These are phyloP conservation scores for Macrosoma leucophasiata DNA, from an alignment of 2,888 invertebrate genomes.

Conservation along the genomic window DNA sequence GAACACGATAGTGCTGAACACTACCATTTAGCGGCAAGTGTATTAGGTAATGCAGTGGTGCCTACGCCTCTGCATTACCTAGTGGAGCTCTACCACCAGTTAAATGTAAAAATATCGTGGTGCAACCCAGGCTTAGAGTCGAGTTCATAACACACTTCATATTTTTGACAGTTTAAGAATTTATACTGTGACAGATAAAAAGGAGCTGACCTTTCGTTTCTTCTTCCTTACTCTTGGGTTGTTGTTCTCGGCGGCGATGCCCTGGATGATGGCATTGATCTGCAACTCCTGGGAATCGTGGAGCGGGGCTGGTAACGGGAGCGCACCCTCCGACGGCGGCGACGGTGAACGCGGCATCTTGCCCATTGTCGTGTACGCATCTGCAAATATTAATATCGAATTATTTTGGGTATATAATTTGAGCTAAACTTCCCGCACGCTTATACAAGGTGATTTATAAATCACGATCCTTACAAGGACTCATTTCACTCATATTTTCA, in stretches of 20 bases:
- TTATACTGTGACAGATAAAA: not conserved
- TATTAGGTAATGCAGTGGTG: too few species aligned
- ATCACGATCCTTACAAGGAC: too few species aligned
- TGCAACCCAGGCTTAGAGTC: too few species aligned
- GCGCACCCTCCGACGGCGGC: conserved; percentile 36
- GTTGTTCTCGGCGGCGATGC: conserved; percentile 61
- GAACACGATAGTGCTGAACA: too few species aligned
- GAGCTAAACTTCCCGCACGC: too few species aligned
- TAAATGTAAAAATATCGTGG: too few species aligned
- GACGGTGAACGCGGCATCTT: conserved; percentile 59
- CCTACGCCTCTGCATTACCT: too few species aligned
- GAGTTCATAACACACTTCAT: conserved; percentile 2
- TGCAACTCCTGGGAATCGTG: conserved; percentile 64
- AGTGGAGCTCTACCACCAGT: too few species aligned
- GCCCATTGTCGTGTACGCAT: conserved; percentile 68
- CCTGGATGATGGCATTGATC: conserved; percentile 68
- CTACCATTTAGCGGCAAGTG: too few species aligned
- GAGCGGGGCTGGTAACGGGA: conserved; percentile 23
- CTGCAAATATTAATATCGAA: conserved; percentile 33
- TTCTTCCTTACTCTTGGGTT: conserved; percentile 40
- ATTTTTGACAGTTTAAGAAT: conserved; percentile 1
- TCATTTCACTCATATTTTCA: too few species aligned
- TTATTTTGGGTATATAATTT: too few species aligned
- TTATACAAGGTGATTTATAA: too few species aligned
- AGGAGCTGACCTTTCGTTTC: conserved; percentile 57